Evolutionary conservation across 2,888 invertebrate species (phyloP).

Genomic region (Tenthredo amoena): DNA sequence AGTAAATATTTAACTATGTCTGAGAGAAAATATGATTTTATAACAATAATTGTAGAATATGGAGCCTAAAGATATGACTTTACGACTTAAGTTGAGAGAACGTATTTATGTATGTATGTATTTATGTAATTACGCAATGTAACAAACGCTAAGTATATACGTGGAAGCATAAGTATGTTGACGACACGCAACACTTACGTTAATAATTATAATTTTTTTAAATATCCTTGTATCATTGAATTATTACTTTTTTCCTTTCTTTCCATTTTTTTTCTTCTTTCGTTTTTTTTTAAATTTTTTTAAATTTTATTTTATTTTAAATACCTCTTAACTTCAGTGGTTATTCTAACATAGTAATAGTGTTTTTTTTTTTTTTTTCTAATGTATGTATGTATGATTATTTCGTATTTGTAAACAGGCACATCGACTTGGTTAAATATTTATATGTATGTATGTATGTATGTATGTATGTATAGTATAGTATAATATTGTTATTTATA

Average conservation of each 20-base stretch:
- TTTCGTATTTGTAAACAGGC: conserved; percentile 70
- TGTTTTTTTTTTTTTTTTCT: background rate
- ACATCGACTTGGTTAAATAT: conserved; percentile 76
- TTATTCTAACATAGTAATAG: conserved; percentile 50
- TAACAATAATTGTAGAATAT: background rate
- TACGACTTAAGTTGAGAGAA: conserved; percentile 53
- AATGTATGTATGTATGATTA: conserved; percentile 35
- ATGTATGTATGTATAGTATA: conserved; percentile 51
- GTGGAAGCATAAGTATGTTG: conserved; percentile 68
- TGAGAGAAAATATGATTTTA: background rate
- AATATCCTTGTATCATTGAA: conserved; percentile 6
- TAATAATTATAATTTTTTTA: conserved; percentile 59
- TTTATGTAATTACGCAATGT: background rate
- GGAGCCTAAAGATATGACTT: conserved; percentile 69
- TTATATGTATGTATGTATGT: conserved; percentile 59
- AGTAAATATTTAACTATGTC: background rate
- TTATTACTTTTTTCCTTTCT: conserved; percentile 47
- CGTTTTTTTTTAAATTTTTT: background rate
- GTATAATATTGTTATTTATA: conserved; percentile 44
- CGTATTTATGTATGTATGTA: background rate
- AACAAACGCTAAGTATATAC: conserved; percentile 59
- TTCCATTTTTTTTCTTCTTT: conserved; percentile 21
- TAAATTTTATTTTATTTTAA: conserved; percentile 52
- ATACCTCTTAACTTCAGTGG: conserved; percentile 55
- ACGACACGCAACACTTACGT: conserved; percentile 61